Conservation (phyloP, 2,113 vertebrate genomes). For the Jacana jacana region DNA sequence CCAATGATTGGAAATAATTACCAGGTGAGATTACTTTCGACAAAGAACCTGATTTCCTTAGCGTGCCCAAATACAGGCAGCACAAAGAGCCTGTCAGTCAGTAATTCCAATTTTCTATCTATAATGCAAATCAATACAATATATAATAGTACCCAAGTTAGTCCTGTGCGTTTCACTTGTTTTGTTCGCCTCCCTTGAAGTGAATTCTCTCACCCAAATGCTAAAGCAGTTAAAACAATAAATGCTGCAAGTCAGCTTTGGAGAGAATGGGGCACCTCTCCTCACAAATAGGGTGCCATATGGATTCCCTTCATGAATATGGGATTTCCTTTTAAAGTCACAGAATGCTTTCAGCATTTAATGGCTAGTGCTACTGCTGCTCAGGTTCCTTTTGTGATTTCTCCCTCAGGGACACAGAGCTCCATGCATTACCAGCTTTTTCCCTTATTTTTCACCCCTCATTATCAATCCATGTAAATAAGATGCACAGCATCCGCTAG, state of each 20-base stretch:
- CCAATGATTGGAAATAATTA: neutral
- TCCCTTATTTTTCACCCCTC: neutral
- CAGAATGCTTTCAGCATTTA: neutral
- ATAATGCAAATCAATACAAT: neutral
- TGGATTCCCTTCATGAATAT: constrained; percentile 19
- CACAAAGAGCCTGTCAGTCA: neutral
- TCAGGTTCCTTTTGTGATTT: constrained; percentile 1
- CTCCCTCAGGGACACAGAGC: neutral
- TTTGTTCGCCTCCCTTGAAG: neutral
- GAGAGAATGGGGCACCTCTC: neutral
- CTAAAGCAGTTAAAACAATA: constrained; percentile 19
- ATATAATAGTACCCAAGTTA: neutral
- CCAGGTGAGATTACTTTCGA: neutral
- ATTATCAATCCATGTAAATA: neutral
- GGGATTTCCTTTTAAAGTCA: constrained; percentile 34
- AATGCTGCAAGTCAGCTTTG: neutral
- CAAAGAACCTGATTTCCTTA: neutral
- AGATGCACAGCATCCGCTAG: neutral
- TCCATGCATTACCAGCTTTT: neutral
- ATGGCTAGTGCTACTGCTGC: neutral
- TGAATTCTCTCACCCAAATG: neutral
- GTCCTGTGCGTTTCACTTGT: neutral
- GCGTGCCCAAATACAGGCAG: neutral
- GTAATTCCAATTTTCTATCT: neutral
- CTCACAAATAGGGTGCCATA: neutral